Base-by-base conservation (phyloP, 92 coral and sea anemone species). In the Zoanthus sociatus region DNA sequence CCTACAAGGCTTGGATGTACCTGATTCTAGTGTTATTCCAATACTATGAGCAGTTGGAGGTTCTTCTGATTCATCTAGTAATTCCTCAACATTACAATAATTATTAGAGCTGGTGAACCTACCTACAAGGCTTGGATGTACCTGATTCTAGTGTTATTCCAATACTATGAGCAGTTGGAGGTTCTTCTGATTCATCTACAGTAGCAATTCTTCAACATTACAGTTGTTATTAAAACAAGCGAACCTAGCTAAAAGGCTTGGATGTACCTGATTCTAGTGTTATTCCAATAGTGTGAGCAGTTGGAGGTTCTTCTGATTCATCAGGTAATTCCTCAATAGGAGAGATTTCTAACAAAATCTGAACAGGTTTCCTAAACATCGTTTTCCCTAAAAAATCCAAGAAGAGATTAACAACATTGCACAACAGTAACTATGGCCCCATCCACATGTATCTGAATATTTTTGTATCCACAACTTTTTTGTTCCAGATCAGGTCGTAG, bases 81-180 rank as follows among this genome's bases (percentile, higher is more conserved):
- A 63, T 16, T 87, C 88, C 46, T 90, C 93, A 13, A 90, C 42
- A 37, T 37, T 37, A 1, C 2, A 37, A 37, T 37, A 0, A 2
- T 37, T 37, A 1, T 37, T 37, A 37, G 42, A 37, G 42, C 42
- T 0, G 60, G 3, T 54, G 60, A 9, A 53, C 58, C 6, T 54
- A 2, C 11, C 33, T 14, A 32, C 50, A 73, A 73, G 44, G 44
- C 1, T 7, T 73, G 17, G 17, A 60, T 78, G 64, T 63, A 96
- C 98, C 98, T 87, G 98, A 94, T 68, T 94, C 96, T 18, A 96
- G 90, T 15, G 91, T 91, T 14, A 96, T 93, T 46, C 96, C 93
- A 54, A 96, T 84, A 0, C 96, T 96, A 89, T 91, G 96, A 14
- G 94, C 92, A 0, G 89, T 74, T 78, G 88, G 72, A 47, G 74